These are phyloP conservation scores for Mystacornis crossleyi DNA, from an alignment of 2,113 vertebrate genomes.

Conservation along the genomic window DNA sequence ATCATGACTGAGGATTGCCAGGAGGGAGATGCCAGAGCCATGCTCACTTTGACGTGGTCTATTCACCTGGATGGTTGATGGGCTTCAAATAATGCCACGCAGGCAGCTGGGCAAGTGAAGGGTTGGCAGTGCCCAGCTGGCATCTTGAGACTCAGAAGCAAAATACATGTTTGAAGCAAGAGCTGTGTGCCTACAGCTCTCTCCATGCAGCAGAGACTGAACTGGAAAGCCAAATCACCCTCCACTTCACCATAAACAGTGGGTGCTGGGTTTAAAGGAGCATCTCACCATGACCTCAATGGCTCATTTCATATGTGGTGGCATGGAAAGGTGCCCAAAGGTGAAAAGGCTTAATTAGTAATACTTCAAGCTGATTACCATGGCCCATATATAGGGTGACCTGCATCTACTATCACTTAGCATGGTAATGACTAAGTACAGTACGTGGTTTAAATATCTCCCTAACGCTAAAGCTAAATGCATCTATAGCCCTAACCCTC, in stretches of 20 bases:
- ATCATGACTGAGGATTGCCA: not conserved
- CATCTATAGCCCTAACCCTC: conserved; percentile 32
- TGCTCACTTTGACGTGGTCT: fast-evolving
- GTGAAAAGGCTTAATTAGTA: conserved; percentile 49
- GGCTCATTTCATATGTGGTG: not conserved
- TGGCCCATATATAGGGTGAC: conserved; percentile 45
- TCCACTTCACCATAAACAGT: not conserved
- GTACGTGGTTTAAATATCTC: conserved; percentile 50
- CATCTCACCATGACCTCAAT: not conserved
- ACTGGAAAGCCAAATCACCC: not conserved
- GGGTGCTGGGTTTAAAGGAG: not conserved
- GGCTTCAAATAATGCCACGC: not conserved
- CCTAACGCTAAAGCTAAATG: conserved; percentile 37
- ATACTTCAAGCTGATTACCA: conserved; percentile 54
- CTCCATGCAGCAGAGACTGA: not conserved
- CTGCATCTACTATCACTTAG: conserved; percentile 61
- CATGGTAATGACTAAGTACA: conserved; percentile 46
- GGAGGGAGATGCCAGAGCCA: not conserved
- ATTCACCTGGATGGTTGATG: not conserved
- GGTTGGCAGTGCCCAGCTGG: not conserved
- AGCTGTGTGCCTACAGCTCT: not conserved
- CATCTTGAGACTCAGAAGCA: not conserved
- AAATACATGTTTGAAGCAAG: not conserved
- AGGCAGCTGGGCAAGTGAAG: not conserved
- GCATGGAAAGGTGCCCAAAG: conserved; percentile 29